Conservation (phyloP, 1,140 invertebrate genomes). For the Nomia melanderi region DNA sequence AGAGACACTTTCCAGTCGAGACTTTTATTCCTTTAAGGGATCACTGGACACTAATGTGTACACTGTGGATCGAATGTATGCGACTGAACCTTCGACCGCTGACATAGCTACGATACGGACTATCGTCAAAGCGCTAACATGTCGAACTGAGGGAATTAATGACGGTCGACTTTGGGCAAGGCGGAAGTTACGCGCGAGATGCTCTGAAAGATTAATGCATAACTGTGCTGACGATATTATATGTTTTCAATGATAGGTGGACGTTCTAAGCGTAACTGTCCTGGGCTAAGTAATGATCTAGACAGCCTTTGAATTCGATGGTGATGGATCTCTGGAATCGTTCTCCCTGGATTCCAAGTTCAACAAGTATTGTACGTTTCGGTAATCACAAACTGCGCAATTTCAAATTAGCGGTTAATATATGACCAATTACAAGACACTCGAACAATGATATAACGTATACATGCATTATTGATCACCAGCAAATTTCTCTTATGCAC, state of each 20-base stretch:
- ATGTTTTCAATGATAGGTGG: too few relatives aligned
- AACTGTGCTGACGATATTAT: constrained; percentile 10
- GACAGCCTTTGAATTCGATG: too few relatives aligned
- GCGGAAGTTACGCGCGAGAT: background rate
- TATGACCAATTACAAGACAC: too few relatives aligned
- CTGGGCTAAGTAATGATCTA: too few relatives aligned
- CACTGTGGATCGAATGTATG: background rate
- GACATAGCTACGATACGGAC: constrained; percentile 1
- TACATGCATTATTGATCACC: background rate
- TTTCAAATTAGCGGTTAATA: too few relatives aligned
- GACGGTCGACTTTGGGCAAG: background rate
- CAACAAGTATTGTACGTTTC: too few relatives aligned
- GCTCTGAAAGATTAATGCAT: constrained; percentile 25
- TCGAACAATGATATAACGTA: background rate
- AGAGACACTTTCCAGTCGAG: constrained; percentile 20
- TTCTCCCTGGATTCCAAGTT: background rate
- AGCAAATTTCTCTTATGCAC: constrained; percentile 12
- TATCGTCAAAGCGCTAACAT: constrained; percentile 29
- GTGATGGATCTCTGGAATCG: background rate
- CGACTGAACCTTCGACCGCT: background rate
- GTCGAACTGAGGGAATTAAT: constrained; percentile 9
- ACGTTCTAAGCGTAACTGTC: too few relatives aligned
- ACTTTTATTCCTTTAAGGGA: background rate
- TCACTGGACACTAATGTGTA: background rate
- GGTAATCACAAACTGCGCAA: too few relatives aligned